Conservation (phyloP, 1,140 invertebrate species). For the Drosophila virilis region DNA sequence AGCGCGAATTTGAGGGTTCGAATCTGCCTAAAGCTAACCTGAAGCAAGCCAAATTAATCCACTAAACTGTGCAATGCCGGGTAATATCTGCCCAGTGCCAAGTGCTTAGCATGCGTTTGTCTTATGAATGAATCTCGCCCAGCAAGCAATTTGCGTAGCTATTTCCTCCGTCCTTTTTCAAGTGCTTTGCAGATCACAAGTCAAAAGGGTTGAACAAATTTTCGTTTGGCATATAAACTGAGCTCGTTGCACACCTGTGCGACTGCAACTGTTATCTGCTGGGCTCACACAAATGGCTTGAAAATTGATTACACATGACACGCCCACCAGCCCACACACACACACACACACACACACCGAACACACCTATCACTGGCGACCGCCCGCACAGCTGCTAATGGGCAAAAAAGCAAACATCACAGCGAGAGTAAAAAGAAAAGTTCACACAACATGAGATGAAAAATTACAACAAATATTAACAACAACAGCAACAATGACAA, state of each 20-base stretch:
- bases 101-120: no score
- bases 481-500: slow-evolving; percentile 66
- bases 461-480: slow-evolving; percentile 81
- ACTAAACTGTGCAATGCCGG: no score
- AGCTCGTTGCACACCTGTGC: slow-evolving; percentile 7
- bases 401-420: slow-evolving; percentile 50
- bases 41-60: no score
- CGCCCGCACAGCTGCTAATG: slow-evolving; percentile 37
- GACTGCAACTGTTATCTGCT: slow-evolving; percentile 16
- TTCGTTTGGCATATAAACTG: slow-evolving; percentile 5
- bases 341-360: slow-evolving; percentile 6
- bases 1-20: no score
- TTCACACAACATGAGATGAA: slow-evolving; percentile 64
- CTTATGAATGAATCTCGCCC: not conserved
- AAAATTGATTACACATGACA: slow-evolving; percentile 77
- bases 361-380: slow-evolving; percentile 1
- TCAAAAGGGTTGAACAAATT: slow-evolving; percentile 6
- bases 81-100: no score
- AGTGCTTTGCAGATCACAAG: slow-evolving; percentile 32
- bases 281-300: slow-evolving; percentile 48
- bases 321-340: slow-evolving; percentile 38
- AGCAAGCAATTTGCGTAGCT: not conserved
- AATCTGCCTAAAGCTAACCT: no score
- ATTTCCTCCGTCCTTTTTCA: slow-evolving; percentile 5
- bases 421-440: slow-evolving; percentile 44